A percentile compares a stretch with the other conserved stretches of the same genome.
Evolutionary conservation across 2,113 vertebrate species (phyloP).

Genomic region (Amphiprion percula): DNA sequence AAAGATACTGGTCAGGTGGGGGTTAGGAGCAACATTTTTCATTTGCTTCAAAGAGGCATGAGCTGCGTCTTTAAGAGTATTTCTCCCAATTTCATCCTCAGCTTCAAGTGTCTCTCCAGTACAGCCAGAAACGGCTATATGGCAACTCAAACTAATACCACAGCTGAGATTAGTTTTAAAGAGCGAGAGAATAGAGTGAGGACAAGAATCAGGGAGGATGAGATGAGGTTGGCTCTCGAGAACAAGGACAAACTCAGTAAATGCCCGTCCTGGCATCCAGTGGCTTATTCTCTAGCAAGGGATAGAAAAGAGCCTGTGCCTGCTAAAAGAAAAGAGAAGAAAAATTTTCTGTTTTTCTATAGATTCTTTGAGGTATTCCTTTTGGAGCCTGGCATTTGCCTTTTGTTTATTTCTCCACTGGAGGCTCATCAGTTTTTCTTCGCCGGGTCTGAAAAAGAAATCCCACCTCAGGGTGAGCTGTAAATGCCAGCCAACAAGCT

Average conservation of each 20-base stretch:
- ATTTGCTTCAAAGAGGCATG: slow-evolving; percentile 38
- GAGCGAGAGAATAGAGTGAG: slow-evolving; percentile 25
- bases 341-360: slow-evolving; percentile 24
- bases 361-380: slow-evolving; percentile 56
- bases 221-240: slow-evolving; percentile 31
- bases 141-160: slow-evolving; percentile 61
- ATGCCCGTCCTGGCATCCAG: slow-evolving; percentile 9
- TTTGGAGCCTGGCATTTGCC: slow-evolving; percentile 67
- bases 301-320: background rate
- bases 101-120: slow-evolving; percentile 61
- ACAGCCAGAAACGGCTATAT: slow-evolving; percentile 48
- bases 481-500: slow-evolving; percentile 78
- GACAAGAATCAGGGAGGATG: slow-evolving; percentile 15
- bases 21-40: slow-evolving; percentile 39
- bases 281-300: slow-evolving; percentile 21
- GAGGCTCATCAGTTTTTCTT: slow-evolving; percentile 61
- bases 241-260: slow-evolving; percentile 9
- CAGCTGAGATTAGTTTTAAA: slow-evolving; percentile 53
- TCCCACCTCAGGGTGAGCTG: slow-evolving; percentile 68
- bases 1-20: slow-evolving; percentile 4
- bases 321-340: slow-evolving; percentile 38
- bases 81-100: slow-evolving; percentile 45
- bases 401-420: slow-evolving; percentile 65
- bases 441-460: slow-evolving; percentile 52
- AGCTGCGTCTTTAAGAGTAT: slow-evolving; percentile 54